Evolutionary conservation across 2,888 invertebrate genomes (phyloP), one percentile per base, ranked within the genome.

Genomic region (Pachycephus smyrnensis): DNA sequence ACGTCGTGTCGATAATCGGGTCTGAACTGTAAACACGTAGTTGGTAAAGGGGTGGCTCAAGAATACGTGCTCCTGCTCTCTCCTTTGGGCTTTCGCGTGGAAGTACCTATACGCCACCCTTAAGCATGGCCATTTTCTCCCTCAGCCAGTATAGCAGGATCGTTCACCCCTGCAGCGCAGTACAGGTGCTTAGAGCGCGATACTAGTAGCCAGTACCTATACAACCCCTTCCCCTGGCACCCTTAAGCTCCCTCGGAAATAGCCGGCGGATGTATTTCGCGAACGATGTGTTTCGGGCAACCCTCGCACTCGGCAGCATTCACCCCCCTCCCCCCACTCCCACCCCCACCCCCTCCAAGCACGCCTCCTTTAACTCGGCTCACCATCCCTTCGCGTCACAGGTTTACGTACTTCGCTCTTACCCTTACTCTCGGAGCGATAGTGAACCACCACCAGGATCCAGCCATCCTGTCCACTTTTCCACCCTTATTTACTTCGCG

Each of bases 1-100:
- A 32, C 71, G 33, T 71, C 31, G 31, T 33, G 71, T 32, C 71
- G 71, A 71, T 71, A 71, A 71, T 71, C 71, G 71, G 71, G 71
- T 31, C 71, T 55, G 71, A 82, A 82, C 82, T 81, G 83, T 83
- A 83, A 83, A 83, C 83, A 82, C 81, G 80, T 83, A 71, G 33
- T 71, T 71, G 32, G 71, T 30, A 30, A 30, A 33, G 74, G 33
- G 74, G 74, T 12, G 55, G 23, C 23, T 55, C 55, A 55, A 74
- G 74, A 33, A 36, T 74, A 36, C 74, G 74, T 74, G 74, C 74
- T 36, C 74, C 74, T 30, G 30, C 36, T 74, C 74, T 36, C 33
- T 74, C 74, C 36, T 23, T 30, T 74, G 74, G 33, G 74, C 74
- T 74, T 74, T 74, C 30, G 35, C 74, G 2, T n/a, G 36, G 36